Evolutionary conservation across 2,797 vertebrate species (phyloP).

Genomic region (Numenius phaeopus): DNA sequence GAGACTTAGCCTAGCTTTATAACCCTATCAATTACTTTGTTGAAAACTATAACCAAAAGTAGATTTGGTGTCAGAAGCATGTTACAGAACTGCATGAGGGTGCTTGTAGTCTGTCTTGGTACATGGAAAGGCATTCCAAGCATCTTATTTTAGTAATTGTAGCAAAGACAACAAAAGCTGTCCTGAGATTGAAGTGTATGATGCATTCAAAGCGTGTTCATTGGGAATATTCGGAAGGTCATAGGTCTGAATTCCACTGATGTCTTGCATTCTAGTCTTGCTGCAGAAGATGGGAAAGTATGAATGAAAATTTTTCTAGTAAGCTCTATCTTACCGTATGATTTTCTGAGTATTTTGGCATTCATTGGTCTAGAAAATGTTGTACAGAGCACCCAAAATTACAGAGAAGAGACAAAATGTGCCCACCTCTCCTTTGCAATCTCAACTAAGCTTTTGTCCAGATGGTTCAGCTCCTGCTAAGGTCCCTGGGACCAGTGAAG

Average conservation of each 20-base stretch:
- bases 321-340: background rate
- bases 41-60: background rate
- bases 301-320: conserved; percentile 50
- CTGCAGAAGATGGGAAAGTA: conserved; percentile 46
- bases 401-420: background rate
- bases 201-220: conserved; percentile 37
- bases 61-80: background rate
- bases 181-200: conserved; percentile 16
- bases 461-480: background rate
- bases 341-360: conserved; percentile 8
- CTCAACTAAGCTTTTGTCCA: background rate
- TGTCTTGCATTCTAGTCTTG: conserved; percentile 56
- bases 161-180: conserved; percentile 58
- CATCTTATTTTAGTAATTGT: conserved; percentile 58
- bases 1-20: background rate
- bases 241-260: conserved; percentile 61
- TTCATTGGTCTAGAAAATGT: background rate
- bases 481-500: background rate
- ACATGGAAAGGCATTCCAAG: conserved; percentile 40
- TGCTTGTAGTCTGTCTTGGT: conserved; percentile 4
- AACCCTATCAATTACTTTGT: background rate
- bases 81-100: background rate
- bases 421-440: background rate
- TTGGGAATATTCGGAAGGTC: conserved; percentile 55
- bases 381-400: background rate